These are phyloP conservation scores for Ardeotis arabs DNA, from an alignment of 2,113 vertebrate genomes.

Conservation along the genomic window DNA sequence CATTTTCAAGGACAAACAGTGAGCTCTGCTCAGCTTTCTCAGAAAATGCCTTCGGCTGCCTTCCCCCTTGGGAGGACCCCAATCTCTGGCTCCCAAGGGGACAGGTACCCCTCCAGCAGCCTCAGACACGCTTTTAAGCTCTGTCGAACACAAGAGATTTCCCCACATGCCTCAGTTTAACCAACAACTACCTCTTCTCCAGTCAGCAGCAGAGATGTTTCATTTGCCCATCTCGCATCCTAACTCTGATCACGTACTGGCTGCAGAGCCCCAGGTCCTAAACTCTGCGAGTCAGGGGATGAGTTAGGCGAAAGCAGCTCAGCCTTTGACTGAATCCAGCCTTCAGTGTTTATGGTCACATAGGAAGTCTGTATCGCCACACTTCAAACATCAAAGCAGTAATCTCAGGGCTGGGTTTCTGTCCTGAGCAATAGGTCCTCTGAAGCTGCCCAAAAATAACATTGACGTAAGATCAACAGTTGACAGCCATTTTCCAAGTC, in stretches of 20 bases:
- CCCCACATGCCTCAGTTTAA: neutral
- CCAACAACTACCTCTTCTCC: neutral
- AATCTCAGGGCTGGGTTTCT: neutral
- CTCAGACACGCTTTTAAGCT: neutral
- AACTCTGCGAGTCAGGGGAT: neutral
- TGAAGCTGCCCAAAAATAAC: neutral
- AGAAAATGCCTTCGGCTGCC: neutral
- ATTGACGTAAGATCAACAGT: fast-evolving
- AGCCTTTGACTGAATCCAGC: neutral
- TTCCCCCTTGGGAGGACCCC: neutral
- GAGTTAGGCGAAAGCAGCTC: neutral
- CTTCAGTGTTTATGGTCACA: neutral
- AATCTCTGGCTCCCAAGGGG: neutral
- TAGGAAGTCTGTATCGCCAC: neutral
- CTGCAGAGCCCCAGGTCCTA: neutral
- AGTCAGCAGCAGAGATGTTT: neutral
- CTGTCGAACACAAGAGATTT: neutral
- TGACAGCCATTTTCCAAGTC: neutral
- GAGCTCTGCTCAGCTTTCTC: neutral
- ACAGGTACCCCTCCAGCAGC: neutral
- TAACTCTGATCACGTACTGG: fast-evolving
- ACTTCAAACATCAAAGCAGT: neutral
- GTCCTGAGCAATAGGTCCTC: neutral
- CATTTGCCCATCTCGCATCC: neutral
- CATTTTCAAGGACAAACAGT: neutral